Evolutionary conservation across 2,797 vertebrate species (phyloP).

Genomic region (Molossus alvarezi): DNA sequence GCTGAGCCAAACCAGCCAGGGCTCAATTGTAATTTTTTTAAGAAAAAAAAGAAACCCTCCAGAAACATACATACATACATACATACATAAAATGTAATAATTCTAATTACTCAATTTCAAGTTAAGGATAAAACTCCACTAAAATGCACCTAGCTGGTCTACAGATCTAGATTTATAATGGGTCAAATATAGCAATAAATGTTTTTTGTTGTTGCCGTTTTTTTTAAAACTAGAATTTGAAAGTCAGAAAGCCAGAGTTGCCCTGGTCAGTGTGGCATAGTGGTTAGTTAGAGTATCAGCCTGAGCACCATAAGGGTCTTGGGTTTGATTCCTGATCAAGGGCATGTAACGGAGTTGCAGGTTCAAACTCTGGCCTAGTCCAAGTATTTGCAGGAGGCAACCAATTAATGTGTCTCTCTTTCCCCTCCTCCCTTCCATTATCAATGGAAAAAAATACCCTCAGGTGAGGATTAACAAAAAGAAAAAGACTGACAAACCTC

Average conservation of each 20-base stretch:
- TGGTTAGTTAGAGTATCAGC: too few relatives aligned
- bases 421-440: too few relatives aligned
- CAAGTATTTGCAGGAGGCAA: too few relatives aligned
- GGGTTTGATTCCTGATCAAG: too few relatives aligned
- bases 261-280: too few relatives aligned
- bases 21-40: neutral
- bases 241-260: neutral
- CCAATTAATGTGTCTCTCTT: too few relatives aligned
- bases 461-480: too few relatives aligned
- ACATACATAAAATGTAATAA: neutral
- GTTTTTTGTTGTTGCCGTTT: neutral
- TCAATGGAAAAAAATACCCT: too few relatives aligned
- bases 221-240: neutral
- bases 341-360: too few relatives aligned
- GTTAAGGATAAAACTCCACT: conserved; percentile 2
- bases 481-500: too few relatives aligned
- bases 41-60: neutral
- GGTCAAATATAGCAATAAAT: neutral
- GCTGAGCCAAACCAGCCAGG: neutral
- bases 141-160: neutral
- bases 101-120: conserved; percentile 29
- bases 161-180: neutral
- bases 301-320: too few relatives aligned
- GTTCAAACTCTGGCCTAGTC: too few relatives aligned
- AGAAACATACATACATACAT: neutral